Percentiles rank a stretch among this genome's conserved stretches.
Evolutionary conservation across 2,888 invertebrate genomes (phyloP).

Genomic region (Aproaerema taeniolella): DNA sequence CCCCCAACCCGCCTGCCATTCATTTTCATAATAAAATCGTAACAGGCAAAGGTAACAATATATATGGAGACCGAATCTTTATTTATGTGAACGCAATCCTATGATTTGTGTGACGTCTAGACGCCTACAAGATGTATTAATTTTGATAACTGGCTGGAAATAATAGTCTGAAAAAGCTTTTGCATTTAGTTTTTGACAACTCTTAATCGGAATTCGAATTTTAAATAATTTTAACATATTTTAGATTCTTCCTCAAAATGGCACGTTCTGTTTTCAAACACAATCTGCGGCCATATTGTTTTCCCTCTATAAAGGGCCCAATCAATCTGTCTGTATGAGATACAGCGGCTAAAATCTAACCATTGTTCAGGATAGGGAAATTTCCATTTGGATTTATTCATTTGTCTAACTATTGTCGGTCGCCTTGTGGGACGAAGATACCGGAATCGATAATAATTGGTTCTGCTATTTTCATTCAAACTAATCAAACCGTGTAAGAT

Average conservation of each 20-base stretch:
- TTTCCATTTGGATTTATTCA: conserved; percentile 77
- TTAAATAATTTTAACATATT: no score
- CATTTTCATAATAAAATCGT: conserved; percentile 78
- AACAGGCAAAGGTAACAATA: conserved; percentile 75
- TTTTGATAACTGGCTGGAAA: no score
- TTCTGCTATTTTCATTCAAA: conserved; percentile 5
- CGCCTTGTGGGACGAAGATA: conserved; percentile 27
- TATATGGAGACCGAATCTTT: conserved; percentile 69
- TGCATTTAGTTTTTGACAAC: no score
- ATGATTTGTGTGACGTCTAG: conserved; percentile 64
- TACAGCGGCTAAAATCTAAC: conserved; percentile 75
- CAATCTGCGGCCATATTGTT: no score
- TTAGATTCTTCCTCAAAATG: no score
- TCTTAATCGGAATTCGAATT: no score
- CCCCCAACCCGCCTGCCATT: conserved; percentile 58
- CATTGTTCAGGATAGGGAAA: conserved; percentile 75
- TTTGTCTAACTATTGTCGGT: conserved; percentile 73
- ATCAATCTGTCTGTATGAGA: conserved; percentile 76
- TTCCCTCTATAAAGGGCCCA: conserved; percentile 57
- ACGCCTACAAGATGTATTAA: no score
- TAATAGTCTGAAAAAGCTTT: no score
- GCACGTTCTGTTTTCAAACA: no score
- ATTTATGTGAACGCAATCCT: conserved; percentile 65
- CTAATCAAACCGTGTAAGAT: not conserved
- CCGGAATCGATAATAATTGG: conserved; percentile 6